A percentile compares a stretch with the other conserved stretches of the same genome.
phyloP scores from a whole-genome alignment of 2,113 vertebrate genomes.

The Myodes glareolus region DNA sequence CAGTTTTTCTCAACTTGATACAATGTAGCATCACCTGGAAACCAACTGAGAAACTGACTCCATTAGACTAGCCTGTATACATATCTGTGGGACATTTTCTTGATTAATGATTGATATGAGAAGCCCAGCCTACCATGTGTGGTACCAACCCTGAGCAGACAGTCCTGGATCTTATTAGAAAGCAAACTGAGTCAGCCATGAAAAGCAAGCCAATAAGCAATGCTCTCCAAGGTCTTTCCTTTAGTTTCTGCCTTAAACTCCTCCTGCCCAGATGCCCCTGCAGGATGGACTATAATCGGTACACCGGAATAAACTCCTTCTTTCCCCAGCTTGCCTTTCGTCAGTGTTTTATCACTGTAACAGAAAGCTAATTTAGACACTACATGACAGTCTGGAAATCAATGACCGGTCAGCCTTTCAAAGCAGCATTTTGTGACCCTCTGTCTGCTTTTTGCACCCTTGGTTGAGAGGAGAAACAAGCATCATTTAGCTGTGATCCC shows the following conservation, averaged over 20 bases:
- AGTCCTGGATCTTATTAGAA: not conserved
- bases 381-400: not conserved
- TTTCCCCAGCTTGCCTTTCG: not conserved
- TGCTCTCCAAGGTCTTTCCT: not conserved
- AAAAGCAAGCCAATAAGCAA: not conserved
- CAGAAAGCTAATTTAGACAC: not conserved
- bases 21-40: not conserved
- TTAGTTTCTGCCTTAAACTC: not conserved
- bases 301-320: not conserved
- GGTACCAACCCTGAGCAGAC: not conserved
- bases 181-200: not conserved
- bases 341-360: not conserved
- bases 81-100: not conserved
- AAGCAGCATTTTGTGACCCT: not conserved
- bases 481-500: not conserved
- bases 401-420: not conserved
- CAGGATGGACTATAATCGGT: not conserved
- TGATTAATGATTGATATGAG: not conserved
- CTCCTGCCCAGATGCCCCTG: not conserved
- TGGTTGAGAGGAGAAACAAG: conserved; percentile 6
- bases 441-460: conserved; percentile 26
- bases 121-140: not conserved
- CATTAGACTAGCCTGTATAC: not conserved
- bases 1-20: not conserved
- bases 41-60: not conserved